Base-by-base conservation (phyloP, 2,888 invertebrate genomes). In the Macrostomum cliftonense region DNA sequence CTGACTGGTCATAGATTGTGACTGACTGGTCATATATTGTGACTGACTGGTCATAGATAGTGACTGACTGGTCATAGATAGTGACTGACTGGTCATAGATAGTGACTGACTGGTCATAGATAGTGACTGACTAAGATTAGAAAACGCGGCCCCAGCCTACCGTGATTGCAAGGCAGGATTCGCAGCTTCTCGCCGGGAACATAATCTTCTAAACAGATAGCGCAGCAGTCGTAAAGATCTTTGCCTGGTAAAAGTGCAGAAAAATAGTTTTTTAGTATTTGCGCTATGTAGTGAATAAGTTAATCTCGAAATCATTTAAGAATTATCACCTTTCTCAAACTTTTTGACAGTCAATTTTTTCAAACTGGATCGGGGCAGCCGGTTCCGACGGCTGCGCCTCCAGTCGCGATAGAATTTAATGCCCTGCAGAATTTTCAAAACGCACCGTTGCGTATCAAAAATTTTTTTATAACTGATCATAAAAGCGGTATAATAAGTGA, bases 171-270 rank as follows among this genome's bases (percentile, higher is more conserved):
- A 1, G 93, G 93, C 64, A 97, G 74, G 53, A 95, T 81, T 46
- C 97, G 72, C 39, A 99, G 75, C 67, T 86, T 83, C 64, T 97
- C 97, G 37, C 88, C 88, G 66, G 91, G 91, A 50, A 80, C 77
- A 71, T 89, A 97, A 71, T 95, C 93, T 60, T 99, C 97, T 55
- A 99, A 77, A 68, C 97, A 99, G 65, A 99, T 91, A 56, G 93
- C 93, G 76, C 97, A 99, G 0, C 85, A 87, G 62, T 99, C 95
- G 71, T 89, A 93, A 1, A 83, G 83, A 70, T 89, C 87, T 17
- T 20, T 20, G 14, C 84, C 73, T 70, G 55, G 37, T 60, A 53
- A 40, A 21, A 9, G n/a, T 7, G 9, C 9, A 2, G 49, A 28
- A 9, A 2, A 19, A 12, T 9, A 28, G n/a, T n/a, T n/a, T n/a